These are phyloP conservation scores for Recurvirostra avosetta DNA, from an alignment of 2,113 vertebrate genomes.

Conservation along the genomic window DNA sequence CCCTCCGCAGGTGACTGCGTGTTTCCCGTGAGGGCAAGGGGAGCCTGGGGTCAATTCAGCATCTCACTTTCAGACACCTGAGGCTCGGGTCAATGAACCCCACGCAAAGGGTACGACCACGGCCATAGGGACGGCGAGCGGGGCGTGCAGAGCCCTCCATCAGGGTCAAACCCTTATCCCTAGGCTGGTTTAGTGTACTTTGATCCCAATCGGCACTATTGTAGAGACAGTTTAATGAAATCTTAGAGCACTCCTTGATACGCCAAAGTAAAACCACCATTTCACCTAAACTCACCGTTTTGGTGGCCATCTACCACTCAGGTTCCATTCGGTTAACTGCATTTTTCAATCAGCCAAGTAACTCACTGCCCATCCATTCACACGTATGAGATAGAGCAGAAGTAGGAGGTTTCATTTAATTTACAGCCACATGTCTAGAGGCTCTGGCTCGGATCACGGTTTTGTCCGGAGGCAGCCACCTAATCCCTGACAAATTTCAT, in stretches of 20 bases:
- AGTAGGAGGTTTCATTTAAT: background rate
- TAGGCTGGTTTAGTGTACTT: background rate
- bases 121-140: background rate
- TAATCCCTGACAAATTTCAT: background rate
- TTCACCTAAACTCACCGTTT: background rate
- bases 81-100: background rate
- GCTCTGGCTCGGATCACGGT: background rate
- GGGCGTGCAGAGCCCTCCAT: background rate
- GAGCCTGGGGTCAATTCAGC: background rate
- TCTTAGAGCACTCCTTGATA: accelerated
- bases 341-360: background rate
- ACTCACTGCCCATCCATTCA: background rate
- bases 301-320: background rate
- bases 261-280: background rate
- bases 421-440: background rate
- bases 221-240: background rate
- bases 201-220: background rate
- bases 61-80: background rate
- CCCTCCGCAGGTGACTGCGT: background rate
- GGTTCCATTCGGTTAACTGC: background rate
- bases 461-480: background rate
- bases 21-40: background rate
- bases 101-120: background rate
- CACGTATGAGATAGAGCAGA: background rate
- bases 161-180: background rate